Conservation (phyloP, 2,113 vertebrate species). For the Caranx ignobilis region DNA sequence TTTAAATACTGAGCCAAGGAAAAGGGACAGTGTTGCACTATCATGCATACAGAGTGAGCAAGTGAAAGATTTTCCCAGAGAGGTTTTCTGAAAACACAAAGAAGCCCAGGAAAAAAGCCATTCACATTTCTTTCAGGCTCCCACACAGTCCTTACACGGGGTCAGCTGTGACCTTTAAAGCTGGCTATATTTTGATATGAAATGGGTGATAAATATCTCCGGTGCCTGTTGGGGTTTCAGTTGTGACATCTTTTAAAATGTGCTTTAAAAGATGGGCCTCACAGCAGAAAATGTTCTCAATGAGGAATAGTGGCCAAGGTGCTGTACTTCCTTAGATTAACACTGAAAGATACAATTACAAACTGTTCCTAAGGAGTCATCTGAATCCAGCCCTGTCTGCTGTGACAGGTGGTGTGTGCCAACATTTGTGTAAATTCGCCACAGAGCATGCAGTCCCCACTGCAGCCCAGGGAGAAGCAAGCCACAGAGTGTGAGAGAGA, state of each 20-base stretch:
- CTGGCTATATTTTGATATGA: neutral
- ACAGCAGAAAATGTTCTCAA: neutral
- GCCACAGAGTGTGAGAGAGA: neutral
- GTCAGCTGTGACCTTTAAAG: slow-evolving; percentile 13
- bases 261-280: neutral
- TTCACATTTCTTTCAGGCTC: slow-evolving; percentile 5
- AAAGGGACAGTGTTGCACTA: slow-evolving; percentile 8
- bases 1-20: slow-evolving; percentile 10
- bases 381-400: slow-evolving; percentile 25
- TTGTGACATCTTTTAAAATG: slow-evolving; percentile 12
- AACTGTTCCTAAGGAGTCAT: slow-evolving; percentile 37
- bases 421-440: slow-evolving; percentile 54
- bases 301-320: slow-evolving; percentile 3
- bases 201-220: slow-evolving; percentile 25
- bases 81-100: slow-evolving; percentile 8
- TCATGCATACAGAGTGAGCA: neutral
- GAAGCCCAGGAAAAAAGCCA: neutral
- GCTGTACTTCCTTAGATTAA: neutral
- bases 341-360: slow-evolving; percentile 50
- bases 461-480: slow-evolving; percentile 24
- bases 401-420: slow-evolving; percentile 56
- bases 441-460: slow-evolving; percentile 42
- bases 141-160: neutral
- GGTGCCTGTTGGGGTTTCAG: neutral
- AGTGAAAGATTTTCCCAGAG: neutral